phyloP scores from a whole-genome alignment of 2,888 invertebrate species.

The Nipponacmea schrenckii region DNA sequence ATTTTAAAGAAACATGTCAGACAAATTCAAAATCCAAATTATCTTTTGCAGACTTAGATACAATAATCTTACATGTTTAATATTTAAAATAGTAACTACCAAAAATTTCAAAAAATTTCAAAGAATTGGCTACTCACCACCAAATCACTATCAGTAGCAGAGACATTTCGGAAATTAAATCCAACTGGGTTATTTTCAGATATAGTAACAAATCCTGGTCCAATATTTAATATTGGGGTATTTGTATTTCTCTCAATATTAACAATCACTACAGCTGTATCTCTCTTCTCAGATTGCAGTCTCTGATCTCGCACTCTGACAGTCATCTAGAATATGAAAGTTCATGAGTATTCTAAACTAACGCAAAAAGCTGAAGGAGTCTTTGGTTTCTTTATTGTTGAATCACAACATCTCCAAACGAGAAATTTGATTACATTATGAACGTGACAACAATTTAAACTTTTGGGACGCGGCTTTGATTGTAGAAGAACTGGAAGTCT shows the following conservation, averaged over 20 bases:
- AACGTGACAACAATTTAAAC: too few relatives aligned
- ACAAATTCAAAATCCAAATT: too few relatives aligned
- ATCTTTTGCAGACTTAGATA: too few relatives aligned
- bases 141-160: conserved; percentile 5
- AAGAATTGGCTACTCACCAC: not conserved
- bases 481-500: too few relatives aligned
- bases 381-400: too few relatives aligned
- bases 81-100: too few relatives aligned
- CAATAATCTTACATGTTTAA: too few relatives aligned
- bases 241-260: not conserved
- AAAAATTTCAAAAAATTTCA: not conserved
- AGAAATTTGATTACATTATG: too few relatives aligned
- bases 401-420: too few relatives aligned
- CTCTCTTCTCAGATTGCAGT: conserved; percentile 9
- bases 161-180: not conserved
- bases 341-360: not conserved
- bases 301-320: conserved; percentile 27
- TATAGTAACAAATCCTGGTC: not conserved
- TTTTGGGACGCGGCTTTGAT: too few relatives aligned
- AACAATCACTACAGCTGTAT: not conserved
- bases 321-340: conserved; percentile 18
- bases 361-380: not conserved
- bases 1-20: too few relatives aligned
- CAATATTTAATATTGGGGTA: conserved; percentile 17
- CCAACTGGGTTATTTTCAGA: not conserved